Percentiles rank a stretch among this genome's conserved stretches.
Conservation (phyloP, 2,113 vertebrate species). For the Apeltes quadracus region DNA sequence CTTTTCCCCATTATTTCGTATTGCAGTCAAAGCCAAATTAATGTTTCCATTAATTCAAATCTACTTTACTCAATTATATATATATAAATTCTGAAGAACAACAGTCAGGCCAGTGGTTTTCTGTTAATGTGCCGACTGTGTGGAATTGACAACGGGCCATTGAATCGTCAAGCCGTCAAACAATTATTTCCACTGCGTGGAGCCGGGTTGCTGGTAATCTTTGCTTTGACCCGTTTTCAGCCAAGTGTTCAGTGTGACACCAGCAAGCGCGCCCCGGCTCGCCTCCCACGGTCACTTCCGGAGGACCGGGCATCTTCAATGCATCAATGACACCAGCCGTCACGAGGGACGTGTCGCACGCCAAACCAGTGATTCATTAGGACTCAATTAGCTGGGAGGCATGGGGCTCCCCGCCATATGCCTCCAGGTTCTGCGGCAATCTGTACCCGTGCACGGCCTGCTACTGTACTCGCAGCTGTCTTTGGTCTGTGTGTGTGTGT, state of each 20-base stretch:
- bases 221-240: constrained; percentile 61
- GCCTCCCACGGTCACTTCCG: constrained; percentile 52
- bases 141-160: constrained; percentile 56
- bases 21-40: neutral
- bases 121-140: constrained; percentile 26
- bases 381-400: constrained; percentile 76
- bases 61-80: neutral
- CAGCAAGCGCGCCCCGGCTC: constrained; percentile 42
- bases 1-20: neutral
- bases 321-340: constrained; percentile 74
- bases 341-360: constrained; percentile 67
- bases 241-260: constrained; percentile 51
- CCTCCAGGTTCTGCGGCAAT: constrained; percentile 65
- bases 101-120: constrained; percentile 32
- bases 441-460: constrained; percentile 60
- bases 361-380: constrained; percentile 80
- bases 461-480: constrained; percentile 54
- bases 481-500: constrained; percentile 35
- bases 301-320: constrained; percentile 62
- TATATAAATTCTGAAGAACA: constrained; percentile 20
- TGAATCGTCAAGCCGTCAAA: constrained; percentile 61
- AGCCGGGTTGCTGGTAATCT: constrained; percentile 48
- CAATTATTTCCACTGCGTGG: constrained; percentile 66
- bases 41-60: constrained; percentile 6
- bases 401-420: constrained; percentile 73